Base-by-base conservation (phyloP, 2,797 vertebrate genomes). In the Sebastes aleutianus region DNA sequence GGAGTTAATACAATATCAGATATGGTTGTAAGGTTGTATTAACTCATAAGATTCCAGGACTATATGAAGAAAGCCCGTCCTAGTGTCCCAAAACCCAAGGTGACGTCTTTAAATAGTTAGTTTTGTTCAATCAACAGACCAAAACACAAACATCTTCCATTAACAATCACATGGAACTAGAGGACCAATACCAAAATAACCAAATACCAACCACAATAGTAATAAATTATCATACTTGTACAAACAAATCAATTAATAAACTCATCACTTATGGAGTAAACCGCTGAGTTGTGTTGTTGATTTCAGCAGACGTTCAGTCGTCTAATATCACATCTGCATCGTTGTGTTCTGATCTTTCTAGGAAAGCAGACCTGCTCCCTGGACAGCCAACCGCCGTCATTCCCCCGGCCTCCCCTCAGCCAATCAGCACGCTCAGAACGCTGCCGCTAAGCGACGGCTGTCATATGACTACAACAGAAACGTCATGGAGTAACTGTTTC, bases 381-480 rank as follows among this genome's bases (percentile, higher is more conserved):
- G 83, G 82, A 79, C 89, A 11, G 63, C 89, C 34, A 88, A 65
- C 77, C 88, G 88, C 27, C 92, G 92, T 7, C 92, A 93, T 70
- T 95, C 94, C 57, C 92, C 93, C 1, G 91, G 94, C 78, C 92
- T 94, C 69, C 88, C 91, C 18, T 90, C 91, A 0, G 87, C 95
- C 88, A 93, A 92, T 91, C 94, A 87, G 84, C 91, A 93, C 47
- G 72, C 88, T 75, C 92, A 90, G 18, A 82, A 68, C 7, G 80
- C 86, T 26, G 90, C 85, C 1, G 89, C 93, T 27, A 95, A 95
- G 87, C 91, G 95, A 59, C 94, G 94, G 76, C 89, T 95, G 72
- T 95, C 96, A 0, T 95, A 91, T 13, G 95, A 96, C 89, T 80
- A 90, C 89, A 95, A 94, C 94, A 94, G 91, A 61, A 95, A 93